phyloP scores from a whole-genome alignment of 2,888 invertebrate species.

The Chirona hameri region DNA sequence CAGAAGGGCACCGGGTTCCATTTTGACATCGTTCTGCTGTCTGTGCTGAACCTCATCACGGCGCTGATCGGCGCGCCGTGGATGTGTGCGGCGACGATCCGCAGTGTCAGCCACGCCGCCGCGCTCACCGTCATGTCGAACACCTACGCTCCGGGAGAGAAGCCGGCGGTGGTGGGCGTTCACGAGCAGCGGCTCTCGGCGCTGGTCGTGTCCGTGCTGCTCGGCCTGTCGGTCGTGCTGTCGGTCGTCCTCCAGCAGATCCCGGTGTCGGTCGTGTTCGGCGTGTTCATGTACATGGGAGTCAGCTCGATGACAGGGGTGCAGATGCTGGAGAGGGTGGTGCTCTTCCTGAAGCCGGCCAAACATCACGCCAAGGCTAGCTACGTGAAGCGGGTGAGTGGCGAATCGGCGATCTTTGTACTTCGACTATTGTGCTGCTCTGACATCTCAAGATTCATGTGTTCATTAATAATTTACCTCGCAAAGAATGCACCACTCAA shows the following conservation, averaged over 20 bases:
- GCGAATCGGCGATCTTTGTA: conserved; percentile 43
- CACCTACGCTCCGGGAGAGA: conserved; percentile 94
- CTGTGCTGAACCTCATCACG: conserved; percentile 74
- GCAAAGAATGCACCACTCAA: too few relatives aligned
- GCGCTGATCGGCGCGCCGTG: conserved; percentile 78
- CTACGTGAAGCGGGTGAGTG: conserved; percentile 77
- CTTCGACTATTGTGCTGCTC: too few relatives aligned
- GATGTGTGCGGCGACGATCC: conserved; percentile 91
- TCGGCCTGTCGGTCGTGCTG: conserved; percentile 80
- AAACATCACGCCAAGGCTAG: conserved; percentile 90
- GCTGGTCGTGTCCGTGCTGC: conserved; percentile 70
- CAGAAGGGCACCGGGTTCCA: conserved; percentile 94
- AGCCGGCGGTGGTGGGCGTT: conserved; percentile 82
- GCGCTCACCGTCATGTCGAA: conserved; percentile 91
- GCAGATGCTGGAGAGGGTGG: conserved; percentile 84
- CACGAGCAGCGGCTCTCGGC: conserved; percentile 86
- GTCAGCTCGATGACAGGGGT: conserved; percentile 90
- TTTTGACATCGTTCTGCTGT: conserved; percentile 88
- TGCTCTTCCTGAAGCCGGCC: conserved; percentile 86
- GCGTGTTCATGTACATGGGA: conserved; percentile 89
- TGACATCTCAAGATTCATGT: too few relatives aligned
- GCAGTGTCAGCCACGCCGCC: conserved; percentile 89
- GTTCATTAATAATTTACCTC: too few relatives aligned
- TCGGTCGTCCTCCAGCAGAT: conserved; percentile 73
- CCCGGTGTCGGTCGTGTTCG: conserved; percentile 94